phyloP scores from a whole-genome alignment of 2,113 vertebrate species.

The Grallaria varia region DNA sequence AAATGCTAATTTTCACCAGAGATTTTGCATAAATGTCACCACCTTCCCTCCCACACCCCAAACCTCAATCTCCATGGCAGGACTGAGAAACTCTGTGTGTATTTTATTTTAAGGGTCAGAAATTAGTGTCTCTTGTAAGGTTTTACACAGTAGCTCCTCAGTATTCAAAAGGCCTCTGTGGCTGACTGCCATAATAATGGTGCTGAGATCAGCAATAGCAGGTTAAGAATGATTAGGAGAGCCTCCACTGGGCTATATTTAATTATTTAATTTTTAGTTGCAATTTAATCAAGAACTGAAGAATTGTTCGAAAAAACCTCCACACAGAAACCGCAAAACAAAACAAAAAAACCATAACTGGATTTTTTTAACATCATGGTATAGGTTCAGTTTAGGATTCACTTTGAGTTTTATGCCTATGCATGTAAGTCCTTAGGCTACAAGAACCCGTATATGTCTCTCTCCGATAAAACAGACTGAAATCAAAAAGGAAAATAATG shows the following conservation, averaged over 20 bases:
- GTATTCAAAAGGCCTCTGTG: neutral
- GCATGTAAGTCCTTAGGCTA: neutral
- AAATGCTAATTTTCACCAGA: neutral
- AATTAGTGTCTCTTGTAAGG: accelerated
- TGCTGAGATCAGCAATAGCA: neutral
- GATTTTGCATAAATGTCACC: neutral
- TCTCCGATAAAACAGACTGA: neutral
- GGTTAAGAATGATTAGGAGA: neutral
- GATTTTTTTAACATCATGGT: neutral
- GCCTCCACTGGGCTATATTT: neutral
- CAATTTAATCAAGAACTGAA: neutral
- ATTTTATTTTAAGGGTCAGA: neutral
- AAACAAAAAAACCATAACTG: neutral
- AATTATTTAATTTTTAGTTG: neutral
- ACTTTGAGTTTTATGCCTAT: neutral
- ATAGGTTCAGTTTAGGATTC: neutral
- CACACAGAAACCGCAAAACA: neutral
- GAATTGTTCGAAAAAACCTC: neutral
- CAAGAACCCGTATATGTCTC: neutral
- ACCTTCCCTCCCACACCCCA: too few relatives aligned
- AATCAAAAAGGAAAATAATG: neutral
- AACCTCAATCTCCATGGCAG: neutral
- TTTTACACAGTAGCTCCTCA: neutral
- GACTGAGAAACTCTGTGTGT: accelerated
- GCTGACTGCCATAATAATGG: neutral